Conservation (phyloP, 2,888 invertebrate species). For the Lottia gigantea region DNA sequence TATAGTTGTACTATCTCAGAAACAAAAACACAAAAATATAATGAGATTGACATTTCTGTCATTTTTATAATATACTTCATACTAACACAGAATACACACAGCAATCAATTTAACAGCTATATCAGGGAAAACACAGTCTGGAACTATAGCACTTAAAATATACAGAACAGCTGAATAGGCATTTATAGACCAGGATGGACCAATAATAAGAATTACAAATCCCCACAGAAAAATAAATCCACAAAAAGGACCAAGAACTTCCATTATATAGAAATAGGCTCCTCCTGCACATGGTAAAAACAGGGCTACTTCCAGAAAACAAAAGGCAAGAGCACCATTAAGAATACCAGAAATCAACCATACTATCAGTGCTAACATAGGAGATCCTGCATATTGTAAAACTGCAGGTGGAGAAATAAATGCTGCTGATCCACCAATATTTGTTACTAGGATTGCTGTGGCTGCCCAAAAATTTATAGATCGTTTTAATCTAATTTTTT, state of each 20-base stretch:
- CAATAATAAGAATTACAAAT: constrained; percentile 39
- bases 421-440: constrained; percentile 40
- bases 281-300: constrained; percentile 44
- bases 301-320: constrained; percentile 42
- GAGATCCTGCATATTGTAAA: constrained; percentile 37
- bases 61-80: neutral
- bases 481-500: constrained; percentile 24
- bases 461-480: constrained; percentile 28
- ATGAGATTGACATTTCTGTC: neutral
- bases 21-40: too few relatives aligned
- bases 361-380: constrained; percentile 40
- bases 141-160: constrained; percentile 37
- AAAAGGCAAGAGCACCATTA: constrained; percentile 38
- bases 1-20: too few relatives aligned
- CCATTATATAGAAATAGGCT: constrained; percentile 42
- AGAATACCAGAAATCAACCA: constrained; percentile 41
- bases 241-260: constrained; percentile 41
- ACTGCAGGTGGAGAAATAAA: constrained; percentile 46
- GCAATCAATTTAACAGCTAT: constrained; percentile 39
- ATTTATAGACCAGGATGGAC: constrained; percentile 41
- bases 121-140: constrained; percentile 36
- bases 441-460: constrained; percentile 36
- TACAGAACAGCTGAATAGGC: constrained; percentile 42
- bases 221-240: constrained; percentile 49
- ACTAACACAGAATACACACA: constrained; percentile 40